These are phyloP conservation scores for Myiopsitta monachus DNA, from an alignment of 2,113 vertebrate genomes.

Conservation along the genomic window DNA sequence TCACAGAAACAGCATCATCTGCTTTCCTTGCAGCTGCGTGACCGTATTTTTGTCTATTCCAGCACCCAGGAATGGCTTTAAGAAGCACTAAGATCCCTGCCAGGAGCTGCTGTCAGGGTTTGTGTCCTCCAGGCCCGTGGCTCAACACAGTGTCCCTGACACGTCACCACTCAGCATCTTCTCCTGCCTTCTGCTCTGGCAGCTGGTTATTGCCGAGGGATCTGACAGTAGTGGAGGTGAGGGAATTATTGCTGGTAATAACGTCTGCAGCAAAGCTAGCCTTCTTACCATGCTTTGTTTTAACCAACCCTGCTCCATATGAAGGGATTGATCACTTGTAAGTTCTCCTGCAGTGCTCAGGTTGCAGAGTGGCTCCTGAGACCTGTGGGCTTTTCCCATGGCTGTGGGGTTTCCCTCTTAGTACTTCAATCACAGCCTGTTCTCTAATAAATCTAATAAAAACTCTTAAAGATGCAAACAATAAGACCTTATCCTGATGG, in stretches of 20 bases:
- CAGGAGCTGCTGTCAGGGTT: neutral
- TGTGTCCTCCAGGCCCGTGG: neutral
- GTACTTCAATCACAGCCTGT: neutral
- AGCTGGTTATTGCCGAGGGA: neutral
- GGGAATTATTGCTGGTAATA: neutral
- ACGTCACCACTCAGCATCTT: neutral
- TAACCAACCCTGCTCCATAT: neutral
- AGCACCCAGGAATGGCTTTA: neutral
- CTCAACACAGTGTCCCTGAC: neutral
- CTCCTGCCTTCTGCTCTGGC: neutral
- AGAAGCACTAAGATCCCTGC: neutral
- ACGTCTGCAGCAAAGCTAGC: neutral
- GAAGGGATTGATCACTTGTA: neutral
- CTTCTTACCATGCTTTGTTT: neutral
- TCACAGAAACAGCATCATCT: neutral
- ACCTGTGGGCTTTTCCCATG: rapidly evolving
- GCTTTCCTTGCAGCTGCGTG: neutral
- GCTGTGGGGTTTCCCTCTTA: neutral
- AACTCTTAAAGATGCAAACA: neutral
- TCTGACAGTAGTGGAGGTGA: neutral
- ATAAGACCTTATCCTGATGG: neutral
- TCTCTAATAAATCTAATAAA: neutral
- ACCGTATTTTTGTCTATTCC: neutral
- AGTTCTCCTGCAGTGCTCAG: neutral
- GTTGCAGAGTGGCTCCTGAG: neutral